These are phyloP conservation scores for Rallus limicola DNA, from an alignment of 2,113 vertebrate species.

Conservation along the genomic window DNA sequence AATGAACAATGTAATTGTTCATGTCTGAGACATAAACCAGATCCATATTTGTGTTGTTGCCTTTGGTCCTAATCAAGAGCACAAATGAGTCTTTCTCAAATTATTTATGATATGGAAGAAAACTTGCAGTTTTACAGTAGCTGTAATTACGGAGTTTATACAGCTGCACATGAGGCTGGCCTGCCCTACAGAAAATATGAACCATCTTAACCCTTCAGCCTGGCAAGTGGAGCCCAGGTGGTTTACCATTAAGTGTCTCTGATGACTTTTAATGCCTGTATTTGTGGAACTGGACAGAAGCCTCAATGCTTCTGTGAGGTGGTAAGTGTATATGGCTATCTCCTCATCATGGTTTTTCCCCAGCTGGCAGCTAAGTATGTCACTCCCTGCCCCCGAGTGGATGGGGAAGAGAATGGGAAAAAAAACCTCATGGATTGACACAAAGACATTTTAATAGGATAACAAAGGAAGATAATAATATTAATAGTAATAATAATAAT, in stretches of 20 bases:
- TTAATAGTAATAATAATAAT: too few relatives aligned
- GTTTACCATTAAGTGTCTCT: background rate
- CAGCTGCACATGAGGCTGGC: background rate
- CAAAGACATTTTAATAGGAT: too few relatives aligned
- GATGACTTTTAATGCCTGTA: background rate
- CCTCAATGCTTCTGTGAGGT: background rate
- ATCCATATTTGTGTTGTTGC: background rate
- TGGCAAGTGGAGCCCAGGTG: background rate
- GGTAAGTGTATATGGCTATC: background rate
- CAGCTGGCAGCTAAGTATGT: too few relatives aligned
- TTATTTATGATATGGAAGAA: background rate
- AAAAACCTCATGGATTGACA: too few relatives aligned
- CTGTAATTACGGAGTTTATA: background rate
- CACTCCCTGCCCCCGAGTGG: too few relatives aligned
- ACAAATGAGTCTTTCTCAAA: background rate
- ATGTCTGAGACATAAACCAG: background rate
- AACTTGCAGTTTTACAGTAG: background rate
- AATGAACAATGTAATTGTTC: background rate
- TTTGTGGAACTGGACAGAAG: background rate
- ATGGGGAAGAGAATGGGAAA: too few relatives aligned
- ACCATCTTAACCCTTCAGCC: background rate
- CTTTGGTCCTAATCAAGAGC: background rate
- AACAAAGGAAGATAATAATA: too few relatives aligned
- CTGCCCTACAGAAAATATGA: background rate
- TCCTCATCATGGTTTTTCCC: too few relatives aligned